These are phyloP conservation scores for Leptinotarsa juncta DNA, from an alignment of 2,888 invertebrate genomes.

Conservation along the genomic window DNA sequence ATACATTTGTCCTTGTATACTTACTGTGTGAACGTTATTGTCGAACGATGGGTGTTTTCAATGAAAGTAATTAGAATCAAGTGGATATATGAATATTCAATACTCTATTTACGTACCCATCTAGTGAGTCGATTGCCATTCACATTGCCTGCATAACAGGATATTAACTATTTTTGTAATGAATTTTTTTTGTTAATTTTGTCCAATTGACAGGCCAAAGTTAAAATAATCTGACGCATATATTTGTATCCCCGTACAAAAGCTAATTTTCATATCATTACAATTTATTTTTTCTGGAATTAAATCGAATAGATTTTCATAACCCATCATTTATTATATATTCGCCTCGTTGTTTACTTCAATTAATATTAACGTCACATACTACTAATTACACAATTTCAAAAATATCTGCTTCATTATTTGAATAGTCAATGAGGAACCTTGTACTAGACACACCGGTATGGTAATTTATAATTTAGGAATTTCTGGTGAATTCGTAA, in stretches of 20 bases:
- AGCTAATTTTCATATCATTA: no score
- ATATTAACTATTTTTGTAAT: no score
- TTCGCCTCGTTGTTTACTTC: not conserved
- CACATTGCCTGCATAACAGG: not conserved
- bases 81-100: slow-evolving; percentile 4
- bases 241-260: no score
- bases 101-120: not conserved
- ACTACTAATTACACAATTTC: not conserved
- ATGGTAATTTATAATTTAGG: slow-evolving; percentile 11
- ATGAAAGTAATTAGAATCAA: not conserved
- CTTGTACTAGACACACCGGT: slow-evolving; percentile 12
- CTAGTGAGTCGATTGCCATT: not conserved
- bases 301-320: not conserved
- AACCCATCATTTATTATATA: not conserved
- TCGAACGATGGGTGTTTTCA: slow-evolving; percentile 1
- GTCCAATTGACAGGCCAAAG: no score
- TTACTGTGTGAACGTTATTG: not conserved
- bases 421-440: slow-evolving; percentile 8
- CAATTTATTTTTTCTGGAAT: no score
- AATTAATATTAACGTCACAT: not conserved
- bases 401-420: not conserved
- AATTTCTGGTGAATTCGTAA: slow-evolving; percentile 8
- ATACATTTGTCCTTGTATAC: not conserved
- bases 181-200: no score
- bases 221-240: no score